phyloP scores from a whole-genome alignment of 2,888 invertebrate genomes.

The Marasmarcha lunaedactyla region DNA sequence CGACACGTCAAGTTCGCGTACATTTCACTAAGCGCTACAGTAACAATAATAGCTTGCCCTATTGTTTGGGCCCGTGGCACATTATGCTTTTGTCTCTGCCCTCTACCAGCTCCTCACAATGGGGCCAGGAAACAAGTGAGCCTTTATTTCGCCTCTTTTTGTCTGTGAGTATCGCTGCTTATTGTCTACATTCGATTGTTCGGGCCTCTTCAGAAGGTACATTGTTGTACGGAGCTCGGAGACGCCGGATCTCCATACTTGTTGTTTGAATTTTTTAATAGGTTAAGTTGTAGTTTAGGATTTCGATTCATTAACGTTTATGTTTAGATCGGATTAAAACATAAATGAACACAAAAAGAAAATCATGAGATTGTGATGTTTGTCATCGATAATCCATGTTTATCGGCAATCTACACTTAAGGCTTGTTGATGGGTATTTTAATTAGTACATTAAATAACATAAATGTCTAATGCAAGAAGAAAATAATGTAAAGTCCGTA shows the following conservation, averaged over 20 bases:
- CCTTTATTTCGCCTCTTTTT: constrained; percentile 73
- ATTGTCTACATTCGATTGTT: constrained; percentile 73
- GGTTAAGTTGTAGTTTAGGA: no score
- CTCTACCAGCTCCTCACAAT: constrained; percentile 69
- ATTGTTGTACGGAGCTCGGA: constrained; percentile 68
- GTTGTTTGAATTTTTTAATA: constrained; percentile 47
- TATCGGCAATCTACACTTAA: no score
- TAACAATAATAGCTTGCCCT: constrained; percentile 65
- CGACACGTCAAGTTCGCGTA: constrained; percentile 65
- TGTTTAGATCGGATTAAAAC: no score
- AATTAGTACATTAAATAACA: no score
- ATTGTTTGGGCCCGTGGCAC: constrained; percentile 71
- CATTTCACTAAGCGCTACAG: constrained; percentile 64
- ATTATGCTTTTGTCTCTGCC: constrained; percentile 71
- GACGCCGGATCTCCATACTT: constrained; percentile 32
- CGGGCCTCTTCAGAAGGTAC: constrained; percentile 68
- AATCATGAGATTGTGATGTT: no score
- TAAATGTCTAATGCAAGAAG: no score
- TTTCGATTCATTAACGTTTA: no score
- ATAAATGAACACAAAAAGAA: no score
- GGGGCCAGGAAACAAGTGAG: constrained; percentile 72
- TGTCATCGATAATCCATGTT: no score
- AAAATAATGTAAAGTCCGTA: no score
- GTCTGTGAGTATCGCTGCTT: constrained; percentile 73
- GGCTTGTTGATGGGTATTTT: no score